Percentiles rank a stretch among this genome's conserved stretches.
These are phyloP conservation scores for Xyliphius kryptos DNA, from an alignment of 2,113 vertebrate genomes.

Conservation along the genomic window DNA sequence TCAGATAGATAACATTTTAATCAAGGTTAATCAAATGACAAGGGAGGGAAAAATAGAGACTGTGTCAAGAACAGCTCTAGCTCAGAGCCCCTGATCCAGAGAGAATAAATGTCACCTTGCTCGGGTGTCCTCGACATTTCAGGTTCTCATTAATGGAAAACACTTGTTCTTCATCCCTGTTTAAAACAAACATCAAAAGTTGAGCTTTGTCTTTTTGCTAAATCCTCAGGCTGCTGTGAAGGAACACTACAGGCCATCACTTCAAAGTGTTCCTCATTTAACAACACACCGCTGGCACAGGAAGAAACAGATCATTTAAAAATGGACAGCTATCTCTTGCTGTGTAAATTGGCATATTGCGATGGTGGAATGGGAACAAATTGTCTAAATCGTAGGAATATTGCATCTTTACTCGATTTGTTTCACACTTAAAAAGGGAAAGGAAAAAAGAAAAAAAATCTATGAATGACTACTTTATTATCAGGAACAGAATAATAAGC, in stretches of 20 bases:
- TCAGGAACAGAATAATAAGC: too few relatives aligned
- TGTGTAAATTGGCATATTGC: not conserved
- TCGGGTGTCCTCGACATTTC: constrained; percentile 30
- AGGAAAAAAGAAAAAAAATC: not conserved
- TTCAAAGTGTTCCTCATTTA: constrained; percentile 13
- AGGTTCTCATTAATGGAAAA: constrained; percentile 42
- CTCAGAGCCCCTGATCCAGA: constrained; percentile 14
- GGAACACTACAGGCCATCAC: not conserved
- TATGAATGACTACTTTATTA: too few relatives aligned
- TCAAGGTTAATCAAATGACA: constrained; percentile 47
- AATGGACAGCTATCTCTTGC: not conserved
- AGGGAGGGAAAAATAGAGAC: constrained; percentile 16
- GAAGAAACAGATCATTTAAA: not conserved
- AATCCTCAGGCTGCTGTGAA: not conserved
- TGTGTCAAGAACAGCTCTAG: constrained; percentile 36
- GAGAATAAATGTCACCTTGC: constrained; percentile 50
- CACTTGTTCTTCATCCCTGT: constrained; percentile 40
- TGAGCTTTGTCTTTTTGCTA: constrained; percentile 33
- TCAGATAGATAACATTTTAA: constrained; percentile 44
- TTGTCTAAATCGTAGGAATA: not conserved
- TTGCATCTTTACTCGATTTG: not conserved
- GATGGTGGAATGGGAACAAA: not conserved
- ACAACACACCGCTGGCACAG: not conserved
- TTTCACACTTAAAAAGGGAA: not conserved
- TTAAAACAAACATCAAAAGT: constrained; percentile 41